phyloP scores from a whole-genome alignment of 2,888 invertebrate species.

The Coecobrya sp. region DNA sequence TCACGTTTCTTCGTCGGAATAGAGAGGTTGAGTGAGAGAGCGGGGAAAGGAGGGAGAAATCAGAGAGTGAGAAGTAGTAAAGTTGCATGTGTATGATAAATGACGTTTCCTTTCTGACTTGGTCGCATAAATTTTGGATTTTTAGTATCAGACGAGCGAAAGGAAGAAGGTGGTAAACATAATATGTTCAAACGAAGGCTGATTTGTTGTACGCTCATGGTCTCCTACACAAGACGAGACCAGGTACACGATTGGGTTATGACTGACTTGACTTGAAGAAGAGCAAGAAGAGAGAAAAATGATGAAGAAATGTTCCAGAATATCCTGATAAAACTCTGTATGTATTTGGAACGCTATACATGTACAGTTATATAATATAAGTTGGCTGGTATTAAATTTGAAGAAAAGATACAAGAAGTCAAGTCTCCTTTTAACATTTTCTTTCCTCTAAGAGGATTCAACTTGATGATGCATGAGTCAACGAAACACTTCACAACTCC shows the following conservation, averaged over 20 bases:
- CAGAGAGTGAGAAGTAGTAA: constrained; percentile 43
- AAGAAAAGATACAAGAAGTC: constrained; percentile 23
- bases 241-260: not conserved
- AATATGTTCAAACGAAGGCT: not conserved
- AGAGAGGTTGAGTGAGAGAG: not conserved
- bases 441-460: constrained; percentile 60
- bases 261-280: constrained; percentile 5
- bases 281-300: not conserved
- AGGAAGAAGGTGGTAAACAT: constrained; percentile 37
- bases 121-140: constrained; percentile 78
- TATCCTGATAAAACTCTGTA: not conserved
- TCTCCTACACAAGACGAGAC: not conserved
- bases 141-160: constrained; percentile 22
- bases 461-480: constrained; percentile 74
- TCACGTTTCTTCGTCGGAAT: not conserved
- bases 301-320: not conserved
- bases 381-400: not conserved
- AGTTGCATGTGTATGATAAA: constrained; percentile 67
- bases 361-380: not conserved
- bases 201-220: not conserved
- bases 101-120: constrained; percentile 74
- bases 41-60: constrained; percentile 44
- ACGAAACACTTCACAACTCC: constrained; percentile 26
- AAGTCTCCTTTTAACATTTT: constrained; percentile 35
- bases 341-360: not conserved